Evolutionary conservation across 2,797 vertebrate species (phyloP).

Genomic region (Sylvilagus floridanus): DNA sequence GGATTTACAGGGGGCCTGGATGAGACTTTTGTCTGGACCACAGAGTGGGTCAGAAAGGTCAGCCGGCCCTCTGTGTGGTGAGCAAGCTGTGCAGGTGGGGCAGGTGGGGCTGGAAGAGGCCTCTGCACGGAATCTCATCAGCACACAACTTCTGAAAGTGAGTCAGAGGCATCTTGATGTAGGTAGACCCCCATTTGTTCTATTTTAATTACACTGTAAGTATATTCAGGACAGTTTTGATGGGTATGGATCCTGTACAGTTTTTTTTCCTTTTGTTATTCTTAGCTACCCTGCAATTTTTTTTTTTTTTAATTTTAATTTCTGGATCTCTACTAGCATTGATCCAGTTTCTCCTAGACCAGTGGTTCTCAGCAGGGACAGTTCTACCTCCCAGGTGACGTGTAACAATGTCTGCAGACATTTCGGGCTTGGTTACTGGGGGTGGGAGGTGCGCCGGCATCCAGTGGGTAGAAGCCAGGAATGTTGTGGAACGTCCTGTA

Average conservation of each 20-base stretch:
- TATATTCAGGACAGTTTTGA: not conserved
- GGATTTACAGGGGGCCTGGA: not conserved
- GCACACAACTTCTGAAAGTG: not conserved
- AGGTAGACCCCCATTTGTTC: not conserved
- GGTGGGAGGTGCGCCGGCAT: not conserved
- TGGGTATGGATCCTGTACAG: not conserved
- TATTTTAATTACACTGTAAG: not conserved
- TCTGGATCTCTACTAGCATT: not conserved
- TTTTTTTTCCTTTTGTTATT: not conserved
- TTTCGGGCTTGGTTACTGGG: not conserved
- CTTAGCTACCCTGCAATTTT: not conserved
- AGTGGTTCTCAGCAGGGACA: not conserved
- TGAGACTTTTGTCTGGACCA: rapidly evolving
- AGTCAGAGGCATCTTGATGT: not conserved
- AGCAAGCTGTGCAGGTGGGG: not conserved
- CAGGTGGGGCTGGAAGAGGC: not conserved
- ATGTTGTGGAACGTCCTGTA: not conserved
- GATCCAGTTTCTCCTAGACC: not conserved
- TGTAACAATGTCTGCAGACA: not conserved
- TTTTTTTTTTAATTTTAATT: slow-evolving; percentile 13
- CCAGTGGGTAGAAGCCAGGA: not conserved
- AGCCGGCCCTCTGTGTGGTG: not conserved
- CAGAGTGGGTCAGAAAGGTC: not conserved
- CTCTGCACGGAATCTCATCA: not conserved
- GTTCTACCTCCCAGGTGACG: not conserved